Conservation (phyloP, 1,140 invertebrate genomes). For the Platyura marginata region DNA sequence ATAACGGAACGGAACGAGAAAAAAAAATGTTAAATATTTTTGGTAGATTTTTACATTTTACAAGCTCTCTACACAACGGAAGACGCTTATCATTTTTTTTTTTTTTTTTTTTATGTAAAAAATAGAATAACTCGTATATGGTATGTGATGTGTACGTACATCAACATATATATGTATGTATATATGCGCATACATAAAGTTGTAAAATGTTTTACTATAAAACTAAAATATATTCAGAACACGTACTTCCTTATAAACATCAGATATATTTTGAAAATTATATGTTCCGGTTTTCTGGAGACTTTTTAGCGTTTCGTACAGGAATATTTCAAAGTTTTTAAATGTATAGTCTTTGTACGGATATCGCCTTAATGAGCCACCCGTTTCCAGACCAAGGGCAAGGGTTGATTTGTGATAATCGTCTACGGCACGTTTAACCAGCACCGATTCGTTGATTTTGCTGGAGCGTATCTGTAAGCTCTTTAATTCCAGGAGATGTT, state of each 20-base stretch:
- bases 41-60: too few species aligned
- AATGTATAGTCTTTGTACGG: slow-evolving; percentile 54
- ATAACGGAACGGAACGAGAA: slow-evolving; percentile 4
- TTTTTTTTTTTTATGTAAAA: too few species aligned
- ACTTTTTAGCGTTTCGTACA: slow-evolving; percentile 71
- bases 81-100: too few species aligned
- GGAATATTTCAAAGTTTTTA: slow-evolving; percentile 76
- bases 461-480: slow-evolving; percentile 78
- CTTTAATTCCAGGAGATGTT: slow-evolving; percentile 84
- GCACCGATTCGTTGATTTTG: slow-evolving; percentile 69
- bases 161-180: background rate
- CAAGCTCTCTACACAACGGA: too few species aligned
- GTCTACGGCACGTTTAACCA: slow-evolving; percentile 70
- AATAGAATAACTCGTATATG: too few species aligned
- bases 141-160: background rate
- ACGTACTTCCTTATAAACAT: slow-evolving; percentile 26
- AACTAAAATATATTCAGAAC: background rate
- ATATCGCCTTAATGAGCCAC: slow-evolving; percentile 33
- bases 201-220: background rate
- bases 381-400: slow-evolving; percentile 38
- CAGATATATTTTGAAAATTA: slow-evolving; percentile 26
- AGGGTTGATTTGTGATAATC: slow-evolving; percentile 62
- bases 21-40: slow-evolving; percentile 1
- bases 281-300: slow-evolving; percentile 45
- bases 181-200: background rate